A percentile compares a stretch with the other conserved stretches of the same genome.
Conservation (phyloP, 2,113 vertebrate genomes). For the Alouatta palliata region DNA sequence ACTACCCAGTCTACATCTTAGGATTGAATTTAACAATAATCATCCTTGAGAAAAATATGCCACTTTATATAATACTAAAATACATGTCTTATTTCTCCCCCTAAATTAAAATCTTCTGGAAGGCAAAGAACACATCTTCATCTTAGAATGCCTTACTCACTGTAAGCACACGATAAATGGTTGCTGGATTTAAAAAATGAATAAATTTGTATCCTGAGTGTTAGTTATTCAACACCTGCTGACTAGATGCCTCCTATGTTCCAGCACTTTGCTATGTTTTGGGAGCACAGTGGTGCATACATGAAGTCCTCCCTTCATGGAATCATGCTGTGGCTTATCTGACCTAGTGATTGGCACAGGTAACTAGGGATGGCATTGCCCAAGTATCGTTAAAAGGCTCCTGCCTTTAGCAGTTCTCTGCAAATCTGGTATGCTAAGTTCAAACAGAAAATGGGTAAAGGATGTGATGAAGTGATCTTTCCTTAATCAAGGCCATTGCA, state of each 20-base stretch:
- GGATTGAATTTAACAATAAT: background rate
- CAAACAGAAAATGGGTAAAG: no score
- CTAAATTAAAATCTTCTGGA: background rate
- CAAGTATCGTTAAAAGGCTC: no score
- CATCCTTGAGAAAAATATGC: background rate
- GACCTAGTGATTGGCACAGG: background rate
- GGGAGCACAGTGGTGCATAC: background rate
- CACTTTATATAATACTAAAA: background rate
- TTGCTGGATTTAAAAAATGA: background rate
- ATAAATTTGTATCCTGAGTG: background rate
- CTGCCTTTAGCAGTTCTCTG: no score
- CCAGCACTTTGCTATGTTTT: background rate
- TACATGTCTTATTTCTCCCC: background rate
- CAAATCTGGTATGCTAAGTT: no score
- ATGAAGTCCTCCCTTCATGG: background rate
- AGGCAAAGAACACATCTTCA: background rate
- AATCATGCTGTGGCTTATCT: background rate
- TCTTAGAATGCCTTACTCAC: background rate
- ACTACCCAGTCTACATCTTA: background rate
- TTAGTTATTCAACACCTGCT: background rate
- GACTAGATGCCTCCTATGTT: background rate
- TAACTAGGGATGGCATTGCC: background rate
- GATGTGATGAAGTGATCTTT: no score
- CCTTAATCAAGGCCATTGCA: no score
- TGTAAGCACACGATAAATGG: background rate